Evolutionary conservation across 2,113 vertebrate genomes (phyloP).

Genomic region (Microtus oregoni): DNA sequence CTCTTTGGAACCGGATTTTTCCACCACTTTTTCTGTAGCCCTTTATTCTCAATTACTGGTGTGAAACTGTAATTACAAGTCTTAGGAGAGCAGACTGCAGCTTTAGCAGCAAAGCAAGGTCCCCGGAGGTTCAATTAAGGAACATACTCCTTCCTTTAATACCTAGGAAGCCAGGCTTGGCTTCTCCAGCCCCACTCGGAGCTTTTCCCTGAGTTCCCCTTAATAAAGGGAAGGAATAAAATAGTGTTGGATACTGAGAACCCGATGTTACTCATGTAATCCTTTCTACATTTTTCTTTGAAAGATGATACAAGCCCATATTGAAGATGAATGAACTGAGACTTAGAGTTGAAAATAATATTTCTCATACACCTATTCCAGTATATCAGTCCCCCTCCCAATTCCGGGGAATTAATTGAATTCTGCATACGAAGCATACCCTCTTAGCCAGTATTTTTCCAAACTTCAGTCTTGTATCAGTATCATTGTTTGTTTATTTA

Average conservation of each 20-base stretch:
- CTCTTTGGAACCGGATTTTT: constrained; percentile 11
- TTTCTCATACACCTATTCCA: background rate
- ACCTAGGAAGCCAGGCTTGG: constrained; percentile 47
- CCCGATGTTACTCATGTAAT: background rate
- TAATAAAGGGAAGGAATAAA: constrained; percentile 26
- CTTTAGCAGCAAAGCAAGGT: constrained; percentile 50
- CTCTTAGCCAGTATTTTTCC: background rate
- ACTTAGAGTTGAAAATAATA: constrained; percentile 50
- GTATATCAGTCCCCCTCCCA: background rate
- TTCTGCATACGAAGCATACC: background rate
- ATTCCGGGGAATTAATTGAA: background rate
- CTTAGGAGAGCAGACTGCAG: constrained; percentile 27
- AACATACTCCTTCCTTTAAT: constrained; percentile 51
- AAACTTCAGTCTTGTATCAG: background rate
- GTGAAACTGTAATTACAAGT: constrained; percentile 60
- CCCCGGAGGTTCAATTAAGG: constrained; percentile 47
- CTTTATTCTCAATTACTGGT: constrained; percentile 49
- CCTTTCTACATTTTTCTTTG: constrained; percentile 21
- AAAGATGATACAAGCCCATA: constrained; percentile 11
- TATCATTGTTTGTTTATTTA: background rate
- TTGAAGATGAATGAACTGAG: constrained; percentile 51
- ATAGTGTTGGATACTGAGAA: background rate
- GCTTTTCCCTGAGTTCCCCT: constrained; percentile 37
- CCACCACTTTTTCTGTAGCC: constrained; percentile 1
- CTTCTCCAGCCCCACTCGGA: background rate